Base-by-base conservation (phyloP, 2,888 invertebrate genomes). In the Eupithecia centaureata region DNA sequence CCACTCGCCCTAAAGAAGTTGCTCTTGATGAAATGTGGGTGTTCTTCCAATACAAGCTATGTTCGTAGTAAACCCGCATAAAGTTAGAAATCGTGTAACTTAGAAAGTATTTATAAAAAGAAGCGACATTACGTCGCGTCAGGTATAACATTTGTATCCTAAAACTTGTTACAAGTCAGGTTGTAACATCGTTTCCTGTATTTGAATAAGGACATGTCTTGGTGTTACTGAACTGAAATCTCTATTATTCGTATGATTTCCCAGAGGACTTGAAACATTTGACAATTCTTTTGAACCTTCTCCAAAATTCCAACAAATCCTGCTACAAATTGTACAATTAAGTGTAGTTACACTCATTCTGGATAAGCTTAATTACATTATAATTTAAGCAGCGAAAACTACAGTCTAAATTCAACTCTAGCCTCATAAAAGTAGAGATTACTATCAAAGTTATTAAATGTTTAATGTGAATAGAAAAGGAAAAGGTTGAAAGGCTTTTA, bases 401-500 rank as follows among this genome's bases (percentile, higher is more conserved):
- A 12, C 0, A 42, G 13, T 12, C 5, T 54, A 64, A 67, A 68
- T 59, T 27, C 1, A 63, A 32, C 61, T 61, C 38, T 70, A 57
- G 4, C 10, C 0, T 0, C 13, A 15, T 1, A 7, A 0, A 0
- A 4, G 51, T 64, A 73, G 22, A 33, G 10, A 5, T 54, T 32
- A 65, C n/a, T 56, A 47, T 68, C 15, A 38, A 1, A 35, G 56
- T 27, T 10, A 22, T 27, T 33, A n/a, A 22, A 52, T 32, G 25
- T 30, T 30, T 58, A 32, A 51, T 38, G 56, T 54, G 56, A 65
- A 51, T 47, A 65, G 65, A 73, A 75, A 73, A 72, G 65, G 65
- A 67, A 68, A 75, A 76, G 80, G 59, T 81, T 71, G 75, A 73
- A 68, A 67, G 72, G 64, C 74, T 72, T 77, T 82, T 79, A 76